Evolutionary conservation across 92 coral and sea anemone genomes (phyloP).

Genomic region (Phymanthus crucifer): DNA sequence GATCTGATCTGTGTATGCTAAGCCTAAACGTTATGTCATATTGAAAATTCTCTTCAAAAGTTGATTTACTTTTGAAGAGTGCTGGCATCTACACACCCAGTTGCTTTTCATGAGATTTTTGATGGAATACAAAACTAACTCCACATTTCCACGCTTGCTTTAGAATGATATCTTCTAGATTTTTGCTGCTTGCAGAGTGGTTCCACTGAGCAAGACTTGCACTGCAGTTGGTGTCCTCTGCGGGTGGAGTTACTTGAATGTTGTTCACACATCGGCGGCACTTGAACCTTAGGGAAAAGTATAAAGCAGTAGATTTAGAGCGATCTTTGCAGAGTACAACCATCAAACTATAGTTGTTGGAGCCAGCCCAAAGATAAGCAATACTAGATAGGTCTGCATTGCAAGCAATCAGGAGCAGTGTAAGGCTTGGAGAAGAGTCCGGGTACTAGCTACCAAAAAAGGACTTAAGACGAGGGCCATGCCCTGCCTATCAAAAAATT

Average conservation of each 20-base stretch:
- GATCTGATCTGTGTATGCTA: no score
- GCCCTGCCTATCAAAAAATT: no score
- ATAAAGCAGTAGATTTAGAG: not conserved
- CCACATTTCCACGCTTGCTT: conserved; percentile 95
- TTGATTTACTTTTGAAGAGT: not conserved
- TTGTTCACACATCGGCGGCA: conserved; percentile 94
- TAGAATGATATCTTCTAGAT: conserved; percentile 76
- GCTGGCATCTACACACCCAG: conserved; percentile 49
- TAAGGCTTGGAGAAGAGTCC: no score
- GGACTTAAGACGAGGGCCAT: no score
- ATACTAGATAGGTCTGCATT: no score
- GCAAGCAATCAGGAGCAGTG: no score
- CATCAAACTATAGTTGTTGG: no score
- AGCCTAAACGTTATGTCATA: no score
- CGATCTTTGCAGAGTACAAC: no score
- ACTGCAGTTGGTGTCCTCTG: conserved; percentile 76
- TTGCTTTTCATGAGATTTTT: conserved; percentile 91
- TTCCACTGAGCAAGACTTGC: conserved; percentile 88
- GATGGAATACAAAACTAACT: conserved; percentile 91
- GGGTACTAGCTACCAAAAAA: no score
- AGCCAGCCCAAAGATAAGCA: no score
- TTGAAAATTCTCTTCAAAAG: not conserved
- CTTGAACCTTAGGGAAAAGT: conserved; percentile 53
- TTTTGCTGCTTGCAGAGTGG: conserved; percentile 88
- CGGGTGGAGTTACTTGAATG: conserved; percentile 89